phyloP scores from a whole-genome alignment of 2,888 invertebrate species.

The Nowickia ferox region DNA sequence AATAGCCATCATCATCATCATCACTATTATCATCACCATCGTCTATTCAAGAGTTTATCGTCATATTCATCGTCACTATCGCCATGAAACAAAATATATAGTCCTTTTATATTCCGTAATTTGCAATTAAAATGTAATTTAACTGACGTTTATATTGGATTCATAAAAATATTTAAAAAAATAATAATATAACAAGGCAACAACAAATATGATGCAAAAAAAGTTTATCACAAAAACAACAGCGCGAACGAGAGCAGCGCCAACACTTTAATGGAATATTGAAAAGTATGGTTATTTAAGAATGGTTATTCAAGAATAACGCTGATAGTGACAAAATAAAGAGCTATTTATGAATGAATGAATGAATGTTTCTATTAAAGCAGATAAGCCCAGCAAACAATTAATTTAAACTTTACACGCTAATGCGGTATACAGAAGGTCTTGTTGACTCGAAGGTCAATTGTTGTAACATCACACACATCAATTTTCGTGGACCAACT shows the following conservation, averaged over 20 bases:
- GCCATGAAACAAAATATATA: slow-evolving; percentile 62
- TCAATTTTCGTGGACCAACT: too few relatives aligned
- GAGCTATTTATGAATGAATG: slow-evolving; percentile 51
- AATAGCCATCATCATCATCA: slow-evolving; percentile 35
- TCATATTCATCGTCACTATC: slow-evolving; percentile 45
- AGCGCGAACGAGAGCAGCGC: slow-evolving; percentile 23
- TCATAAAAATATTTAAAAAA: slow-evolving; percentile 58
- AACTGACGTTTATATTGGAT: slow-evolving; percentile 71
- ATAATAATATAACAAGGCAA: slow-evolving; percentile 1
- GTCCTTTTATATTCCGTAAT: slow-evolving; percentile 67
- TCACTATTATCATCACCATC: slow-evolving; percentile 19
- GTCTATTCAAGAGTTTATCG: slow-evolving; percentile 49
- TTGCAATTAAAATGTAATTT: slow-evolving; percentile 72
- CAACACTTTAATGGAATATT: slow-evolving; percentile 62
- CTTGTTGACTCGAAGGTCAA: too few relatives aligned
- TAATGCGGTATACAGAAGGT: too few relatives aligned
- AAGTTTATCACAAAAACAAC: slow-evolving; percentile 19
- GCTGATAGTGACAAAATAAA: slow-evolving; percentile 68
- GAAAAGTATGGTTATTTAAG: slow-evolving; percentile 55
- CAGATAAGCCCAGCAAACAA: slow-evolving; percentile 22
- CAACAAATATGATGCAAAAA: slow-evolving; percentile 32
- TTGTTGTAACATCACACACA: too few relatives aligned
- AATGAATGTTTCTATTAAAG: slow-evolving; percentile 39
- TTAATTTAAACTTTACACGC: background rate
- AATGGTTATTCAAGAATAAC: slow-evolving; percentile 56